Conservation (phyloP, 2,888 invertebrate genomes). For the Cyaniris semiargus region DNA sequence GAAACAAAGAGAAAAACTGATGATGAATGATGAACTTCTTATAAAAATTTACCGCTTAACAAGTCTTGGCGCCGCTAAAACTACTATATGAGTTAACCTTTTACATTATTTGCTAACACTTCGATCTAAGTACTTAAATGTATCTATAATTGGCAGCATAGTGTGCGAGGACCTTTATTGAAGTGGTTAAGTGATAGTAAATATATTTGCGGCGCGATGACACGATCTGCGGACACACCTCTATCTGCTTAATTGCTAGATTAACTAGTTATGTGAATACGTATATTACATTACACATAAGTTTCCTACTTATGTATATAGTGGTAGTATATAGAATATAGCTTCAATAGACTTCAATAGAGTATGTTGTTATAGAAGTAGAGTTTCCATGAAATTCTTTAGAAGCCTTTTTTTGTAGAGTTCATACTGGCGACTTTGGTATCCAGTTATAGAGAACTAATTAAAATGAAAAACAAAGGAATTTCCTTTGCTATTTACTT, state of each 20-base stretch:
- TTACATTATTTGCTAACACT: neutral
- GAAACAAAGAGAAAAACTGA: constrained; percentile 64
- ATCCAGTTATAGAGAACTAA: too few species aligned
- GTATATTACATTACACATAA: neutral
- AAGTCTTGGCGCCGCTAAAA: neutral
- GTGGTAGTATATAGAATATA: too few species aligned
- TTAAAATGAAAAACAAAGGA: too few species aligned
- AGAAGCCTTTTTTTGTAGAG: too few species aligned
- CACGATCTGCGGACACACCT: neutral
- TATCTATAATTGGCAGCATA: neutral
- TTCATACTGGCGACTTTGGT: too few species aligned
- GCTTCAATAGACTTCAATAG: too few species aligned
- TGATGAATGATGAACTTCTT: neutral
- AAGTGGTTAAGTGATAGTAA: constrained; percentile 19
- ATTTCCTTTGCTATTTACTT: too few species aligned
- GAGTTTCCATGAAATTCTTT: too few species aligned
- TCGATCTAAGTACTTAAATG: neutral
- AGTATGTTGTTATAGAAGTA: too few species aligned
- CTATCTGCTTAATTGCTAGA: neutral
- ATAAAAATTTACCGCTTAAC: neutral
- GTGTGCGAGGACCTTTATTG: neutral
- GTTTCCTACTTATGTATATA: too few species aligned
- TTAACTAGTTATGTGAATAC: neutral
- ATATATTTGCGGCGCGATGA: constrained; percentile 19
- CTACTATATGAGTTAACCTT: neutral